Evolutionary conservation across 2,888 invertebrate species (phyloP).

Genomic region (Lucinisca nassula): DNA sequence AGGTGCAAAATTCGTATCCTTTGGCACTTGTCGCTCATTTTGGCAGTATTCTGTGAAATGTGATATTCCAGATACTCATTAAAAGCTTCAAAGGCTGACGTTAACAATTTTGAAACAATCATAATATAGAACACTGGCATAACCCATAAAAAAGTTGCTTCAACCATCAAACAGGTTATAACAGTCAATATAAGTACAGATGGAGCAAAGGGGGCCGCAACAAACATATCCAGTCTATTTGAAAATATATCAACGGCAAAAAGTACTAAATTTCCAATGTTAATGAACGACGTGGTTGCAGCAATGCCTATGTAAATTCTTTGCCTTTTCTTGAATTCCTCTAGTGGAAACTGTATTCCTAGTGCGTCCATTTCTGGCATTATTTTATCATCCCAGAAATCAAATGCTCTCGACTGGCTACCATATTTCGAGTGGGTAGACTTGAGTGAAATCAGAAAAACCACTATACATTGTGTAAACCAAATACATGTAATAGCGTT

Average conservation of each 20-base stretch:
- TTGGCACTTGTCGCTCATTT: neutral
- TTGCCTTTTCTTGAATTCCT: neutral
- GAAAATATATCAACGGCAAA: neutral
- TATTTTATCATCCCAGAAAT: slow-evolving; percentile 2
- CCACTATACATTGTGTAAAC: neutral
- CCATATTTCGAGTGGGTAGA: neutral
- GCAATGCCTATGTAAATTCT: neutral
- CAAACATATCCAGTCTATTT: neutral
- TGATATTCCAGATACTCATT: neutral
- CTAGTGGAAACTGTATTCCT: neutral
- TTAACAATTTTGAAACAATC: neutral
- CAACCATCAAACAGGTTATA: neutral
- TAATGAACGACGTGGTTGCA: neutral
- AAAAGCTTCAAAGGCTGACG: neutral
- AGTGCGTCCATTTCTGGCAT: neutral
- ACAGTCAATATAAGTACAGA: neutral
- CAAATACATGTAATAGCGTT: neutral
- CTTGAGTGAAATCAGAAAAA: neutral
- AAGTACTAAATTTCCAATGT: neutral
- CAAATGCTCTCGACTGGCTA: neutral
- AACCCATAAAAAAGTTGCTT: neutral
- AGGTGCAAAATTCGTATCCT: neutral
- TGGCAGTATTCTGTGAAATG: neutral
- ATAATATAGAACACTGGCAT: neutral
- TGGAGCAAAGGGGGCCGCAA: neutral